Conservation (phyloP, 1,140 invertebrate genomes). For the Plectus sambesii region DNA sequence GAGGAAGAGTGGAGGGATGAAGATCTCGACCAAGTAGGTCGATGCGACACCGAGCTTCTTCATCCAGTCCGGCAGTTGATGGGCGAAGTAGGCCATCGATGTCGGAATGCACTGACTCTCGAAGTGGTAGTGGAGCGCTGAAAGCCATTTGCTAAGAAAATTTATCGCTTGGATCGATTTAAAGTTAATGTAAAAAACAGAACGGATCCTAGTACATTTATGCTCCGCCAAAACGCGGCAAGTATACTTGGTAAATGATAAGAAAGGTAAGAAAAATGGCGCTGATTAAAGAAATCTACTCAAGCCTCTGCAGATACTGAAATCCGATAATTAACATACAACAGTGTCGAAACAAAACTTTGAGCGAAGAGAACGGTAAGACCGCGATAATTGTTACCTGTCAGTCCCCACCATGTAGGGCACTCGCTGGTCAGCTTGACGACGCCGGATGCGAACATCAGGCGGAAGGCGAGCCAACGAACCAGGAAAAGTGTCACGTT, state of each 20-base stretch:
- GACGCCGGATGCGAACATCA: slow-evolving; percentile 64
- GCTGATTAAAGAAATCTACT: slow-evolving; percentile 1
- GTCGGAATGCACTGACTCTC: slow-evolving; percentile 64
- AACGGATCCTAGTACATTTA: too few species aligned
- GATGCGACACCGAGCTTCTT: slow-evolving; percentile 56
- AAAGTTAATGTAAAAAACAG: too few species aligned
- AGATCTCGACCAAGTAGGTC: slow-evolving; percentile 59
- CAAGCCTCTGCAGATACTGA: too few species aligned
- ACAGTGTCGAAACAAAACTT: too few species aligned
- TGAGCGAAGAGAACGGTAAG: background rate
- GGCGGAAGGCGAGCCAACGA: slow-evolving; percentile 64
- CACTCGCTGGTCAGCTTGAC: slow-evolving; percentile 63
- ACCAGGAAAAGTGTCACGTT: slow-evolving; percentile 60
- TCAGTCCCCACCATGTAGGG: slow-evolving; percentile 69
- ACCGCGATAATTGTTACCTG: slow-evolving; percentile 52
- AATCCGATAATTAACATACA: too few species aligned
- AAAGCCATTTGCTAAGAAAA: too few species aligned
- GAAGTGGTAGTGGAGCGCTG: slow-evolving; percentile 63
- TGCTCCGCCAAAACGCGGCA: too few species aligned
- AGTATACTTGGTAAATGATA: too few species aligned
- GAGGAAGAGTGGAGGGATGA: slow-evolving; percentile 65
- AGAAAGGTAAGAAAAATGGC: too few species aligned
- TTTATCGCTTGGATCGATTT: too few species aligned
- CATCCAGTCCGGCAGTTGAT: slow-evolving; percentile 59
- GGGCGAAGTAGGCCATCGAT: slow-evolving; percentile 58